Base-by-base conservation (phyloP, 2,888 invertebrate species). In the Anarsia innoxiella region DNA sequence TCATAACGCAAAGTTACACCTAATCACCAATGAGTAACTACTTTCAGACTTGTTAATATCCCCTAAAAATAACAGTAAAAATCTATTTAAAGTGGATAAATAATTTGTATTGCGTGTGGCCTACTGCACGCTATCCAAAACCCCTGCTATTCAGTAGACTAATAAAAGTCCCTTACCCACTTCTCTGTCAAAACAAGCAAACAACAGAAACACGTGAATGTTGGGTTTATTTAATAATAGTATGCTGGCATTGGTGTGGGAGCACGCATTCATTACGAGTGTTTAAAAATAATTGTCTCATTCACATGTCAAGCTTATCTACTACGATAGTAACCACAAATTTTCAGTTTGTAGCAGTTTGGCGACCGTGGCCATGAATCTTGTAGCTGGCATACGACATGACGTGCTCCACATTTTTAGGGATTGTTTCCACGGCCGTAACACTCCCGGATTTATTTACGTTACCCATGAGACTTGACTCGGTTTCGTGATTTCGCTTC, bases 281-380 rank as follows among this genome's bases (percentile, higher is more conserved):
- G 54, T 74, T 35, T 73, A 75, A 78, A 83, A 79, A 80, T 82
- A 82, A 79, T 79, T 78, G 70, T 77, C 78, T 74, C 80, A 80
- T 82, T 82, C 80, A 72, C 54, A 54, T 61, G 68, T 66, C 67
- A 68, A 61, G 55, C 46, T 14, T 61, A 34, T 27, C 60, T 69
- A 78, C 79, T 80, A 79, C 66, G 67, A 73, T 83, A 80, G 83
- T 84, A 82, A 74, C 76, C 60, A 74, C 74, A 62, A 69, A 71
- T 65, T 73, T 80, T 77, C 75, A 66, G 77, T 73, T 53, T 62
- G 57, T 71, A 75, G 65, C 71, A 68, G 77, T 75, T 72, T 63
- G 56, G 57, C 59, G 69, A 47, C 66, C 73, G 59, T 73, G 75
- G 52, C 73, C 75, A 57, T 75, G 73, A 68, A 66, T 66, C 59